Evolutionary conservation across 2,888 invertebrate species (phyloP).

Genomic region (Ypsolopha scabrella): DNA sequence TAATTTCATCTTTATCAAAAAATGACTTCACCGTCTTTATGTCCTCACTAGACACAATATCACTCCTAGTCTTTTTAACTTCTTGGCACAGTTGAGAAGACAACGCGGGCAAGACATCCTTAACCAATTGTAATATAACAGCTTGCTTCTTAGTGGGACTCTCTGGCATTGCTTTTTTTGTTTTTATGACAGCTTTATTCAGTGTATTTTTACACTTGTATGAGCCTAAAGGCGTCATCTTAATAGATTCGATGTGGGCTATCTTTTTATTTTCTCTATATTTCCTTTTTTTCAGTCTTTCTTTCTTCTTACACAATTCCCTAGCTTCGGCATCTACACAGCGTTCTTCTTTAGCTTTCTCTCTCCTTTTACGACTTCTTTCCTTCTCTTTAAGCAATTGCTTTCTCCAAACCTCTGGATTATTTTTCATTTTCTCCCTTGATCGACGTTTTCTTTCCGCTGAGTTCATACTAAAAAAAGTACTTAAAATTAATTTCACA

Average conservation of each 20-base stretch:
- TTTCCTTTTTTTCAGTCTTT: not conserved
- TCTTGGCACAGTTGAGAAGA: not conserved
- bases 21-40: not conserved
- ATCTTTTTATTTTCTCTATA: not conserved
- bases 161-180: not conserved
- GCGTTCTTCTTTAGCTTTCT: not conserved
- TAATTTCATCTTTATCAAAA: slow-evolving; percentile 6
- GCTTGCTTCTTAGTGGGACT: not conserved
- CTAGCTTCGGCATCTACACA: not conserved
- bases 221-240: not conserved
- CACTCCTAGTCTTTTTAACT: not conserved
- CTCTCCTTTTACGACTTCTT: not conserved
- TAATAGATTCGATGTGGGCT: not conserved
- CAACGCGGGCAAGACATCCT: not conserved
- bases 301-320: not conserved
- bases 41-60: not conserved
- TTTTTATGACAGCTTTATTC: not conserved
- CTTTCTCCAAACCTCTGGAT: not conserved
- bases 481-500: too few relatives aligned
- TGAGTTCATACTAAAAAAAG: too few relatives aligned
- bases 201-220: not conserved
- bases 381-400: not conserved
- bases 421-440: too few relatives aligned
- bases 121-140: not conserved
- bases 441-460: too few relatives aligned